A percentile compares a stretch with the other conserved stretches of the same genome.
Conservation (phyloP, 2,113 vertebrate genomes). For the Syngnathus scovelli region DNA sequence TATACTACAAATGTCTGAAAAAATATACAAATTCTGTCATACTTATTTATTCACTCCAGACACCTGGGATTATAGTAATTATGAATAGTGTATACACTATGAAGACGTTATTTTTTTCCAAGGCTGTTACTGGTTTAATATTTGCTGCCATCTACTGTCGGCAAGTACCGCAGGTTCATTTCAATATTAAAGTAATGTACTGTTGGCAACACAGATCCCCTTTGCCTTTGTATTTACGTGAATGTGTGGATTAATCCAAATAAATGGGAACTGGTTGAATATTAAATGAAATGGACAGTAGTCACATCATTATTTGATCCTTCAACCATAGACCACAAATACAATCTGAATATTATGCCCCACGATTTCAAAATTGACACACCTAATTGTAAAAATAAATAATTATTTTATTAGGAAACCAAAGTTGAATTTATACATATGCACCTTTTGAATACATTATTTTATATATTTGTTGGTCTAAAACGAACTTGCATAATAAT, state of each 20-base stretch:
- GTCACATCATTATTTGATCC: too few relatives aligned
- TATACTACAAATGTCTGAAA: not conserved
- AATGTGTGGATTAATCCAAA: not conserved
- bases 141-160: constrained; percentile 59
- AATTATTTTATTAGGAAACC: too few relatives aligned
- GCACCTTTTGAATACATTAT: too few relatives aligned
- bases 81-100: constrained; percentile 25
- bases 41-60: constrained; percentile 44
- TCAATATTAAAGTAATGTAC: not conserved
- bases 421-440: too few relatives aligned
- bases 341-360: too few relatives aligned
- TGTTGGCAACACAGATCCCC: not conserved
- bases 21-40: not conserved
- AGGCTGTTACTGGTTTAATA: constrained; percentile 24
- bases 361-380: too few relatives aligned
- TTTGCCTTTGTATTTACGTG: not conserved
- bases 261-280: not conserved
- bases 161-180: constrained; percentile 5
- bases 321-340: too few relatives aligned
- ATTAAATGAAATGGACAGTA: not conserved
- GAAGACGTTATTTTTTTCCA: constrained; percentile 13
- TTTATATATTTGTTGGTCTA: too few relatives aligned
- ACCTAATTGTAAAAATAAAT: too few relatives aligned
- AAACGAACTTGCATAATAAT: too few relatives aligned
- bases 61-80: constrained; percentile 16